A percentile compares a stretch with the other conserved stretches of the same genome.
phyloP scores from a whole-genome alignment of 2,888 invertebrate genomes.

The Caenorhabditis auriculariae region DNA sequence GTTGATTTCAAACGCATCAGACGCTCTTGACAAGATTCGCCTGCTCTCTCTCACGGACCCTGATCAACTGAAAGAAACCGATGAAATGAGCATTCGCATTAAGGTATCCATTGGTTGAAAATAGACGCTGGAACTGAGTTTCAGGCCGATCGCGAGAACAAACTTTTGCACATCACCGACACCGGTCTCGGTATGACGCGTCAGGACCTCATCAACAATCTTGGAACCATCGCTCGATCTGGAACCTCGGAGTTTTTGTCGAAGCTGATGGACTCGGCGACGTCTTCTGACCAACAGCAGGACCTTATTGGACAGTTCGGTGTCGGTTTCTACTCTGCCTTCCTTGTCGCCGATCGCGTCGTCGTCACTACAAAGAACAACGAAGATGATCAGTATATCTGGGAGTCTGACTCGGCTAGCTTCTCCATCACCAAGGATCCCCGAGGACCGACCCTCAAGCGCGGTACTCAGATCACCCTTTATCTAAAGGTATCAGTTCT shows the following conservation, averaged over 20 bases:
- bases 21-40: conserved; percentile 96
- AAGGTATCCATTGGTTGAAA: conserved; percentile 67
- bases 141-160: conserved; percentile 84
- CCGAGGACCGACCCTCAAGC: conserved; percentile 80
- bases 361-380: conserved; percentile 93
- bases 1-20: conserved; percentile 97
- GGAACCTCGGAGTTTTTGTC: conserved; percentile 63
- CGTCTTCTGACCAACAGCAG: conserved; percentile 57
- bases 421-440: conserved; percentile 92
- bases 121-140: conserved; percentile 2
- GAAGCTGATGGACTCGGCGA: conserved; percentile 59
- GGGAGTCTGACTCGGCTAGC: conserved; percentile 92
- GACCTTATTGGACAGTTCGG: conserved; percentile 97
- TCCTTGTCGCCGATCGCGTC: conserved; percentile 92
- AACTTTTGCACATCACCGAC: conserved; percentile 89
- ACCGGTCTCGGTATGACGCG: conserved; percentile 88
- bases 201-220: conserved; percentile 86
- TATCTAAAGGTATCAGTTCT: conserved; percentile 75
- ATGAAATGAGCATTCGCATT: conserved; percentile 85
- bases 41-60: conserved; percentile 86
- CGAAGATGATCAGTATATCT: conserved; percentile 88
- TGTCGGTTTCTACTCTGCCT: conserved; percentile 98
- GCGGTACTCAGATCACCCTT: conserved; percentile 80
- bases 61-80: conserved; percentile 76
- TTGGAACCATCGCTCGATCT: conserved; percentile 86